These are phyloP conservation scores for Pachymerium ferrugineum DNA, from an alignment of 2,888 invertebrate genomes.

Conservation along the genomic window DNA sequence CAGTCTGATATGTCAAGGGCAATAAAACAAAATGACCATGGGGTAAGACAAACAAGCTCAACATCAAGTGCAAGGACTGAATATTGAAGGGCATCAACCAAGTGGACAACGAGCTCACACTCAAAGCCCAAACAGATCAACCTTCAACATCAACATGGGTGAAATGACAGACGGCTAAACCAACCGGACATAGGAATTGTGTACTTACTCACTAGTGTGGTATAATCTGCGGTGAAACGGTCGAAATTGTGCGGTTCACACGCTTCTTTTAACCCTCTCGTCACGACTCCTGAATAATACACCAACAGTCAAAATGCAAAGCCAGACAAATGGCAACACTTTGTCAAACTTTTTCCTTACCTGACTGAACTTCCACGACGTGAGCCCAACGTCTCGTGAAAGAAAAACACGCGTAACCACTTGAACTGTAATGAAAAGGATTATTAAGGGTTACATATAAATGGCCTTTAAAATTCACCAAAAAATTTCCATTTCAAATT, in stretches of 20 bases:
- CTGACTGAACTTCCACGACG: slow-evolving; percentile 40
- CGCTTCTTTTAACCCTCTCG: slow-evolving; percentile 53
- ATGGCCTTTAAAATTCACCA: background rate
- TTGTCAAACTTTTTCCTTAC: slow-evolving; percentile 33
- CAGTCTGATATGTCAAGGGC: background rate
- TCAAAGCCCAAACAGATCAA: slow-evolving; percentile 1
- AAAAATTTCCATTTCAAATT: too few species aligned
- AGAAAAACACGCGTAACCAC: slow-evolving; percentile 40
- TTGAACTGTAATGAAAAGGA: slow-evolving; percentile 37
- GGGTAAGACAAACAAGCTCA: background rate
- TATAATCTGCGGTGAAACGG: slow-evolving; percentile 68
- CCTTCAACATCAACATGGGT: background rate
- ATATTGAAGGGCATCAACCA: background rate
- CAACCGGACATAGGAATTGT: background rate
- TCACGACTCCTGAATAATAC: slow-evolving; percentile 52
- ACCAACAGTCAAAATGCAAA: background rate
- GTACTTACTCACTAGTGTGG: slow-evolving; percentile 80
- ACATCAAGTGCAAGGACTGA: background rate
- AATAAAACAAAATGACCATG: background rate
- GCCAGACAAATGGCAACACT: background rate
- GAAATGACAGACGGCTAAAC: background rate
- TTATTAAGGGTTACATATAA: background rate
- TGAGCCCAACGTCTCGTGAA: slow-evolving; percentile 39
- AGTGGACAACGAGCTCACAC: background rate
- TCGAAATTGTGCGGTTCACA: slow-evolving; percentile 76